Percentiles rank a stretch among this genome's conserved stretches.
Conservation (phyloP, 1,140 invertebrate species). For the Brachionus manjavacas region DNA sequence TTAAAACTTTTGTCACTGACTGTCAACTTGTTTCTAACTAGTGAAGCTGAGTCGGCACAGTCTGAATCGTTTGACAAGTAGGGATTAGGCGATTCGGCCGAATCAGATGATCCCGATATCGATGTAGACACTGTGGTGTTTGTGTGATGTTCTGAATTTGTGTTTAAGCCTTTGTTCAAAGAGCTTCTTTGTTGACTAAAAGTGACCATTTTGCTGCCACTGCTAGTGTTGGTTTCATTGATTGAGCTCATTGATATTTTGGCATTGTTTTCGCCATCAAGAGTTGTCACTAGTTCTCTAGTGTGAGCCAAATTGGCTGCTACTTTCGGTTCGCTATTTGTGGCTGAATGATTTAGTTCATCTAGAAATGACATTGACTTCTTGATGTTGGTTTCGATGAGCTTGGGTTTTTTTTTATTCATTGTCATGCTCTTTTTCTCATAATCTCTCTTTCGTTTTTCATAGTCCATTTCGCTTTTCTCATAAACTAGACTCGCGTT, state of each 20-base stretch:
- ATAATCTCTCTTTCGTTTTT: no score
- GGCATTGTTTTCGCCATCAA: background rate
- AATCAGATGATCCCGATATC: background rate
- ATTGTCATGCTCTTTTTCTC: background rate
- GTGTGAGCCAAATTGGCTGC: background rate
- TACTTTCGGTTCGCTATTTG: background rate
- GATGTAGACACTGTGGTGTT: conserved; percentile 27
- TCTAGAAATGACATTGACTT: conserved; percentile 5
- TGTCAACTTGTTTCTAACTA: background rate
- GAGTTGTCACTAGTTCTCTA: no score
- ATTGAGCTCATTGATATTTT: background rate
- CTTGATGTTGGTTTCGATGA: background rate
- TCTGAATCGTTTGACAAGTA: conserved; percentile 19
- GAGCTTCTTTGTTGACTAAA: background rate
- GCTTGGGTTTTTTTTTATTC: background rate
- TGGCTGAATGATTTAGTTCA: background rate
- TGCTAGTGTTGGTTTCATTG: background rate
- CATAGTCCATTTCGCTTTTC: background rate
- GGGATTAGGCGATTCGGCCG: background rate
- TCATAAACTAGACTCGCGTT: background rate
- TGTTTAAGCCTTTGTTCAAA: background rate
- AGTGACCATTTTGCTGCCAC: background rate
- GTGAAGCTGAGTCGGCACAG: background rate
- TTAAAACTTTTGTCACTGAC: conserved; percentile 32
- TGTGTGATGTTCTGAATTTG: background rate